Percentiles rank a stretch among this genome's conserved stretches.
phyloP scores from a whole-genome alignment of 2,113 vertebrate genomes.

The Acanthochromis polyacanthus region DNA sequence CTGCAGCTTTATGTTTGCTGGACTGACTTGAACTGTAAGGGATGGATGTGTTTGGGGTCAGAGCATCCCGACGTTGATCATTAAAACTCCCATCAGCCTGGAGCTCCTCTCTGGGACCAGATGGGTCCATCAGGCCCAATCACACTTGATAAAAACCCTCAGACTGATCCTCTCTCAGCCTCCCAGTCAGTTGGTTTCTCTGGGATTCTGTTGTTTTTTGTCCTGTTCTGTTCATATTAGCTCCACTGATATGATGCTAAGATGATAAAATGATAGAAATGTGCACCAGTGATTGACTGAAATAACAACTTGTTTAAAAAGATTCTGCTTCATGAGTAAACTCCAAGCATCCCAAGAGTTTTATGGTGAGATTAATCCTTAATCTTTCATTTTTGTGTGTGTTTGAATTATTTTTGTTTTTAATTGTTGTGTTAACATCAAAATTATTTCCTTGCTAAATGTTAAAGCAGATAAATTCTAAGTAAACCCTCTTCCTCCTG shows the following conservation, averaged over 20 bases:
- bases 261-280: too few species aligned
- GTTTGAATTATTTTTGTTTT: too few species aligned
- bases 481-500: too few species aligned
- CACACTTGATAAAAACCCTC: slow-evolving; percentile 22
- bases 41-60: slow-evolving; percentile 29
- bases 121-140: slow-evolving; percentile 56
- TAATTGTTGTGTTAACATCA: too few species aligned
- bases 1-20: slow-evolving; percentile 23
- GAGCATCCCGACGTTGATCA: slow-evolving; percentile 32
- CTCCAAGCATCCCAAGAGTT: too few species aligned
- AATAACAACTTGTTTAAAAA: too few species aligned
- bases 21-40: slow-evolving; percentile 17
- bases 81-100: slow-evolving; percentile 50
- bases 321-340: too few species aligned
- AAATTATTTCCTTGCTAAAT: too few species aligned
- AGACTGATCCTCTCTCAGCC: slow-evolving; percentile 7
- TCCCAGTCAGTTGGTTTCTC: slow-evolving; percentile 1
- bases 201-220: slow-evolving; percentile 4
- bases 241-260: neutral
- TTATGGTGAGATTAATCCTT: too few species aligned
- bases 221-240: neutral
- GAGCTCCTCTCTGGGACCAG: slow-evolving; percentile 59
- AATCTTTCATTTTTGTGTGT: too few species aligned
- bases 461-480: too few species aligned
- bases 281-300: too few species aligned